A percentile compares a stretch with the other conserved stretches of the same genome.
Conservation (phyloP, 2,888 invertebrate genomes). For the Dryocosmus kuriphilus region DNA sequence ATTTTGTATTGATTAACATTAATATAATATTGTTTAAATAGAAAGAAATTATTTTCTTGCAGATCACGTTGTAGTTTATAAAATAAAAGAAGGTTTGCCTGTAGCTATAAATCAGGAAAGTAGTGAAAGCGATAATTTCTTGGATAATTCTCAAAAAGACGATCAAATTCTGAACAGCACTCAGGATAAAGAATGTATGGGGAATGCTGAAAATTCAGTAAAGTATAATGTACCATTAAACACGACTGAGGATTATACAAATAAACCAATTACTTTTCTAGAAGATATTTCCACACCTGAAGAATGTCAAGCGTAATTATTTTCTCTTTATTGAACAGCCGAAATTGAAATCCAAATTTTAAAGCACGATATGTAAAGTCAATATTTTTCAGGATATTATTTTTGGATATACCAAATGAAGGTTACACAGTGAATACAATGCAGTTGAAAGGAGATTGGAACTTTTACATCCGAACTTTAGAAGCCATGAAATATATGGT, state of each 20-base stretch:
- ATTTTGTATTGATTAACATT: no score
- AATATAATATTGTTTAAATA: slow-evolving; percentile 4
- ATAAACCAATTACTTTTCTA: slow-evolving; percentile 22
- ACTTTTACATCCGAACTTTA: slow-evolving; percentile 23
- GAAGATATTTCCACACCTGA: slow-evolving; percentile 38
- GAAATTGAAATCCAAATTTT: not conserved
- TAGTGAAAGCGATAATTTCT: not conserved
- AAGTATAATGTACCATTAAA: no score
- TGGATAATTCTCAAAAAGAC: not conserved
- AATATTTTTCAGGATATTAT: slow-evolving; percentile 31
- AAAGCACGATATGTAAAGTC: not conserved
- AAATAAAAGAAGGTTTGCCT: slow-evolving; percentile 78
- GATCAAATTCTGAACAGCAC: no score
- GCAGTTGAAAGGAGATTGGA: slow-evolving; percentile 35
- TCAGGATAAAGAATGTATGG: no score
- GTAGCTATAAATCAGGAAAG: slow-evolving; percentile 16
- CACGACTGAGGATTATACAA: not conserved
- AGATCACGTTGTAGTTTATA: slow-evolving; percentile 80
- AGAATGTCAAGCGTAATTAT: slow-evolving; percentile 38
- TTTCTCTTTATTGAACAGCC: not conserved
- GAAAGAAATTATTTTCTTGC: slow-evolving; percentile 57
- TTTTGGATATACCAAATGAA: slow-evolving; percentile 15
- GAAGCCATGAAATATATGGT: slow-evolving; percentile 32
- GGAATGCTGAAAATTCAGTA: no score
- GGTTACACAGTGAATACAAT: slow-evolving; percentile 24